These are phyloP conservation scores for Trichacis sp. DNA, from an alignment of 2,888 invertebrate species.

Conservation along the genomic window DNA sequence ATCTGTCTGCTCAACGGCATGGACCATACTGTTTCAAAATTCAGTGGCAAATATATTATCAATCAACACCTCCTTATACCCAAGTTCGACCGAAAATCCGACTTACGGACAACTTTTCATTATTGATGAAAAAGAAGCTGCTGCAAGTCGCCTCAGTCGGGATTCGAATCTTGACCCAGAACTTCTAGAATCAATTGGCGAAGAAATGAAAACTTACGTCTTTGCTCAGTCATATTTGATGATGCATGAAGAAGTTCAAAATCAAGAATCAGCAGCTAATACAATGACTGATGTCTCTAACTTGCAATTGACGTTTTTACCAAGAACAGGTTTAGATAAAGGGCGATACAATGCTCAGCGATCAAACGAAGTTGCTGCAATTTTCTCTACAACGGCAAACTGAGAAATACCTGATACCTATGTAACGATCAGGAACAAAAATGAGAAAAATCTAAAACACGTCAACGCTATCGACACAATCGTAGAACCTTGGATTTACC, in stretches of 20 bases:
- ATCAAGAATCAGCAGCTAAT: constrained; percentile 5
- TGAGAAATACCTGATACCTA: constrained; percentile 41
- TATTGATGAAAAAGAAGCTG: constrained; percentile 27
- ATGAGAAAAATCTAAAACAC: constrained; percentile 29
- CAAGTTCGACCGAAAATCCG: constrained; percentile 23
- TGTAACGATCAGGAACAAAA: constrained; percentile 35
- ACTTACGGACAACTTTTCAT: constrained; percentile 36
- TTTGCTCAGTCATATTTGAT: constrained; percentile 39
- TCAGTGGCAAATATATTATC: too few species aligned
- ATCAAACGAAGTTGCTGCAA: too few species aligned
- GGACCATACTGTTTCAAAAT: too few species aligned
- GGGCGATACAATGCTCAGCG: too few species aligned
- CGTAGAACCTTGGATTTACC: constrained; percentile 38
- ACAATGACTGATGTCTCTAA: not conserved
- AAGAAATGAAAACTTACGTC: constrained; percentile 28
- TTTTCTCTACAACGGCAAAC: constrained; percentile 40
- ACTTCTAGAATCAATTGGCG: constrained; percentile 24
- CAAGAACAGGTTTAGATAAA: constrained; percentile 35
- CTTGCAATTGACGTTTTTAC: constrained; percentile 35
- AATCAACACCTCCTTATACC: constrained; percentile 35
- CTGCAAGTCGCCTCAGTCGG: constrained; percentile 14
- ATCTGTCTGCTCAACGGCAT: constrained; percentile 22
- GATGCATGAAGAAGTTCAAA: constrained; percentile 35
- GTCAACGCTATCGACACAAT: constrained; percentile 36
- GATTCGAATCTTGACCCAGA: constrained; percentile 20